Base-by-base conservation (phyloP, 23 tunicate genomes). In the Halocynthia roretzi region DNA sequence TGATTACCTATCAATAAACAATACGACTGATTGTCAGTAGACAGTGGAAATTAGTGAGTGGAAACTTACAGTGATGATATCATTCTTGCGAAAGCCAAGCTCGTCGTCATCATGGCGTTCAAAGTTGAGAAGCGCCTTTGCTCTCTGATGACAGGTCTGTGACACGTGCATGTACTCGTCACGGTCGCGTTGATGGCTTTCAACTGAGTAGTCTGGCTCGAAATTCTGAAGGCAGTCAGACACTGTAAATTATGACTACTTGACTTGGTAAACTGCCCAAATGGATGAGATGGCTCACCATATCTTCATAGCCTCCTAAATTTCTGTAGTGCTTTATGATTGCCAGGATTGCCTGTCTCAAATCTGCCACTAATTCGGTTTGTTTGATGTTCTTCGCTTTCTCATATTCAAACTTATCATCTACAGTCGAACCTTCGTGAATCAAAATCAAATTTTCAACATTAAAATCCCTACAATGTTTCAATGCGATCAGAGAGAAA, bases 351-450 rank as follows among this genome's bases (percentile, higher is more conserved):
- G 96, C 80, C 23, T 78, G 60, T 60, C 87, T 83, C 53, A 89
- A 61, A 58, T 84, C 87, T 19, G 96, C 80, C 31, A 89, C 82
- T 56, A 89, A 68, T 63, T 89, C 96, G 1, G 96, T 89, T 84
- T 89, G 96, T 58, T 89, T 89, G 72, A 89, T 89, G 71, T 89
- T 89, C 80, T 89, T 89, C 9, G 96, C 96, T 69, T 89, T 89
- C 73, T 77, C 58, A 31, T 89, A 85, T 84, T 89, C 96, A 76
- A 89, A 89, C 8, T 72, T 60, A 40, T 77, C 88, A 80, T 89
- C 96, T 40, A 89, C 77, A 14, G 80, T 75, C 6, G 88, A 80
- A 52, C 90, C 90, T 70, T 76, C 12, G 22, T 60, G 71, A 7
- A 84, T 51, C 22, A 8, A 12, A 50, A 61, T 17, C 21, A 12